Conservation (phyloP, 2,113 vertebrate species). For the Cygnus buccinator region DNA sequence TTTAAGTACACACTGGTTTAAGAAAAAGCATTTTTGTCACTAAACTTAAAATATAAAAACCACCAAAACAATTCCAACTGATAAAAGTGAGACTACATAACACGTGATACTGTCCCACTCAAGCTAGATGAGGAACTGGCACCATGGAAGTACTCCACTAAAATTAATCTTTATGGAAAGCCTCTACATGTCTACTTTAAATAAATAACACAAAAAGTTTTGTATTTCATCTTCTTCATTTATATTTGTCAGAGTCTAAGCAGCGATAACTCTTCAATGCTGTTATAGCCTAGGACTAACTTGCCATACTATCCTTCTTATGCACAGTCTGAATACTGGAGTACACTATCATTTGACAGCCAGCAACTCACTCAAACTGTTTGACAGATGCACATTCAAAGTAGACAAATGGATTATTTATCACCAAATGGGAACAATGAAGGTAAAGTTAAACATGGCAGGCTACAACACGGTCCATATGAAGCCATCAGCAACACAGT, state of each 20-base stretch:
- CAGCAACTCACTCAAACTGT: neutral
- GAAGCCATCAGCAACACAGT: neutral
- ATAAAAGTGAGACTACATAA: neutral
- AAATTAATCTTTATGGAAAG: neutral
- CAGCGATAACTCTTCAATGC: neutral
- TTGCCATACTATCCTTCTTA: neutral
- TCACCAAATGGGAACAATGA: neutral
- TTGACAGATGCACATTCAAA: neutral
- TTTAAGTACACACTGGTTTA: neutral
- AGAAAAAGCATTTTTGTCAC: neutral
- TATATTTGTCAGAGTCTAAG: neutral
- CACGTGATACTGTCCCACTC: neutral
- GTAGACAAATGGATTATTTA: neutral
- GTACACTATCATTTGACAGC: fast-evolving
- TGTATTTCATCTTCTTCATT: neutral
- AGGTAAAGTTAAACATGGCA: neutral
- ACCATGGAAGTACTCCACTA: neutral
- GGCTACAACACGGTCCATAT: neutral
- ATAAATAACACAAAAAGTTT: neutral
- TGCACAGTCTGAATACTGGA: neutral
- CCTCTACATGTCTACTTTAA: neutral
- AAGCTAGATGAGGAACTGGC: neutral
- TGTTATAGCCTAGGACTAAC: neutral
- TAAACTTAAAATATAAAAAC: neutral
- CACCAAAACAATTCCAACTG: neutral